Base-by-base conservation (phyloP, 2,888 invertebrate species). In the Bimastos eiseni region DNA sequence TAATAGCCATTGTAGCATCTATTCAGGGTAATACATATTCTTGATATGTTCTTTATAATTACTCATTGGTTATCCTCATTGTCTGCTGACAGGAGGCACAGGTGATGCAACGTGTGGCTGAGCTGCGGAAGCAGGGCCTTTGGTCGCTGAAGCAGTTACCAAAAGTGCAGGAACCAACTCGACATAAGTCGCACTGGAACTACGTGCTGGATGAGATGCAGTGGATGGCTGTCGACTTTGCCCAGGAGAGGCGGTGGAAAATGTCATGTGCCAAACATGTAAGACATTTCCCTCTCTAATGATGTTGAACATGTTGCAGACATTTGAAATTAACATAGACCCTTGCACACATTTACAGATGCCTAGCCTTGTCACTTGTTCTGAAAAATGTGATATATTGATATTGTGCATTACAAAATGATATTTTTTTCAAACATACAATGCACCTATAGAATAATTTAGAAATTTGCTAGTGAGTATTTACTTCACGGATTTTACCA, bases 61-160 rank as follows among this genome's bases (percentile, higher is more conserved):
- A 34, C 19, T 34, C 15, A 4, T 34, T 86, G n/a, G 37, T 24
- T 89, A 5, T 19, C 19, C n/a, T n/a, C n/a, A 15, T 49, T 41
- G 17, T 49, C 33, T 86, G 86, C n/a, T 37, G 33, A 41, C 89
- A 91, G 91, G 91, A 91, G 89, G 90, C 98, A 49, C 97, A 97
- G 95, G 98, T 99, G 92, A 97, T 99, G 96, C 97, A 97, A 94
- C 96, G 98, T 95, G 97, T 98, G 94, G 96, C 97, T 41, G 98
- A 98, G 95, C 96, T 99, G 93, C 97, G 98, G 94, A 97, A 98
- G 94, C 97, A 98, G 94, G 99, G 98, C 83, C 96, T 98, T 94
- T 99, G 98, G 99, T 97, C 98, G 90, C 98, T 98, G 95, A 97
- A 97, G 93, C 96, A 98, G 91, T 90, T 91, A 11, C 91, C 91